Evolutionary conservation across 2,797 vertebrate genomes (phyloP).

Genomic region (Megalops cyprinoides): DNA sequence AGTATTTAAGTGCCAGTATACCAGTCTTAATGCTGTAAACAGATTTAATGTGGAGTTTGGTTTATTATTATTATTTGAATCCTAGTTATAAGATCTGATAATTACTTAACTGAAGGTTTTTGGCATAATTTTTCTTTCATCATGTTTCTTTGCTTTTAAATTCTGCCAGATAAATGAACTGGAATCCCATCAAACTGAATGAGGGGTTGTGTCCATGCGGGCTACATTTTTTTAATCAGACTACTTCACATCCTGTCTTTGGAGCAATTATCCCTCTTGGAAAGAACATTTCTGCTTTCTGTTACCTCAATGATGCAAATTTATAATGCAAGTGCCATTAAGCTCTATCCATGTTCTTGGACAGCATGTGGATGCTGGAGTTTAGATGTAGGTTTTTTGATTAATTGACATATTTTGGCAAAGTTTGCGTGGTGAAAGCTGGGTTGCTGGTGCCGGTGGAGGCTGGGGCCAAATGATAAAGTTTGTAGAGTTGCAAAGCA

Average conservation of each 20-base stretch:
- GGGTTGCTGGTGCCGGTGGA: not conserved
- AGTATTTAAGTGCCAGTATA: no score
- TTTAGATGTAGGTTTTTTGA: not conserved
- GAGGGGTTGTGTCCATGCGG: not conserved
- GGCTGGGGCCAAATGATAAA: no score
- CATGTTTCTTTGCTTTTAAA: not conserved
- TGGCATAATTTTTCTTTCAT: not conserved
- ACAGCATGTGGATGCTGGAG: not conserved
- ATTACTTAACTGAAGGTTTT: no score
- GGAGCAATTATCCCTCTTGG: not conserved
- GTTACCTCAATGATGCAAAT: not conserved
- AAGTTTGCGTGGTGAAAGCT: not conserved
- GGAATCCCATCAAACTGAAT: not conserved
- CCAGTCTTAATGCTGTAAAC: no score
- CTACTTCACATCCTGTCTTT: not conserved
- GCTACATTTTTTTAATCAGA: not conserved
- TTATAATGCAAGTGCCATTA: not conserved
- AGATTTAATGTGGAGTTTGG: no score
- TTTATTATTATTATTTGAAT: no score
- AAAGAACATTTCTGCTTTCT: not conserved
- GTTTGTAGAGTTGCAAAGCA: no score
- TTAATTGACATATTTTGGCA: not conserved
- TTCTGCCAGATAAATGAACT: no score
- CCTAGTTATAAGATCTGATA: no score
- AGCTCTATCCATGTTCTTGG: not conserved